These are phyloP conservation scores for Austrofundulus limnaeus DNA, from an alignment of 2,113 vertebrate genomes.

Conservation along the genomic window DNA sequence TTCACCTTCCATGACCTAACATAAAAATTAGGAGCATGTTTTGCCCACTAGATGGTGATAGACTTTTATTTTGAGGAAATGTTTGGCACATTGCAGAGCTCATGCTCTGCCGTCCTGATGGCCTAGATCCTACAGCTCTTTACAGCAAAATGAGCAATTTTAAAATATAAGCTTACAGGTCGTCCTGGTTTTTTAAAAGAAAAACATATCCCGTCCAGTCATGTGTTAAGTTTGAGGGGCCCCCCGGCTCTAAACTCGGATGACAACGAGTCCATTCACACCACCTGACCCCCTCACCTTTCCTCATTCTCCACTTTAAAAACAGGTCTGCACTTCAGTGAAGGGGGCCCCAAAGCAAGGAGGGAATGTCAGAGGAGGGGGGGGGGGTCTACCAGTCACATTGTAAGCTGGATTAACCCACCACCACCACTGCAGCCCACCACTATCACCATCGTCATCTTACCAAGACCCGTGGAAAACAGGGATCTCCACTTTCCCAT, in stretches of 20 bases:
- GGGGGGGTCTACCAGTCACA: constrained; percentile 68
- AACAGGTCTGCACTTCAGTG: constrained; percentile 36
- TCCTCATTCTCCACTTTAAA: constrained; percentile 52
- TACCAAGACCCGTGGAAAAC: constrained; percentile 52
- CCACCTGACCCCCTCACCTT: constrained; percentile 60
- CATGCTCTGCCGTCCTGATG: neutral
- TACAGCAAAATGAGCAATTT: neutral
- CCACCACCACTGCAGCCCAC: constrained; percentile 1
- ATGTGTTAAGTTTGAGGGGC: neutral
- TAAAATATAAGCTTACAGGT: neutral
- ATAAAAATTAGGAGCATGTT: neutral
- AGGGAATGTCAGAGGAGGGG: constrained; percentile 19
- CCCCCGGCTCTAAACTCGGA: constrained; percentile 17
- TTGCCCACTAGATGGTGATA: constrained; percentile 57
- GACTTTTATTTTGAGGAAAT: constrained; percentile 10
- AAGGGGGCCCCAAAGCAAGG: constrained; percentile 38
- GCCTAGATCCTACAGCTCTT: neutral
- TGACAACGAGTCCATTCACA: constrained; percentile 48
- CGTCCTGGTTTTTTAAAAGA: neutral
- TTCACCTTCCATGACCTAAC: no score
- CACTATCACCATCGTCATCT: neutral
- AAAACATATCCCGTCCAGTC: neutral
- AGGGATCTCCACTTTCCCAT: constrained; percentile 57
- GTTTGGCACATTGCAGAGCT: neutral
- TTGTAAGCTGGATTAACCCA: constrained; percentile 67